Base-by-base conservation (phyloP, 2,113 vertebrate genomes). In the Holacanthus passer region DNA sequence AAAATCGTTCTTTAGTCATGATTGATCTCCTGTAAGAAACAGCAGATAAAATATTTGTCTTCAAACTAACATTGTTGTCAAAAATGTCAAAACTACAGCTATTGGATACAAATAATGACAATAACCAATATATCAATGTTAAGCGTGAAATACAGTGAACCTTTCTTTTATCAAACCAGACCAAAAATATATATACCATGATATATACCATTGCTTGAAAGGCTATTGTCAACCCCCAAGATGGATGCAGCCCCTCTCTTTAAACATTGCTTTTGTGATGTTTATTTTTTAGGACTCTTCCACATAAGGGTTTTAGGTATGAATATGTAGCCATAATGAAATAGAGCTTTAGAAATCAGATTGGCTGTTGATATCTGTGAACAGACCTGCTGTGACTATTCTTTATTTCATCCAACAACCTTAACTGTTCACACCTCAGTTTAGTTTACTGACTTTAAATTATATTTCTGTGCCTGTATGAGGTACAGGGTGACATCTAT, bases 401-500 rank as follows among this genome's bases (percentile, higher is more conserved):
- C 12, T 71, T 56, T 29, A 35, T n/a, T 62, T 50, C 35, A n/a
- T 47, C 31, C 50, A 67, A 58, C 64, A 63, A 37, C 64, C 41
- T 20, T 52, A 41, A 83, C 45, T 52, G 39, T 3, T 55, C 35
- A 70, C 37, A 41, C 22, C 56, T 84, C 59, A 20, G 55, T 29
- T 27, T 37, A 48, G 68, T 52, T 68, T 68, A 10, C 67, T 55
- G 45, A 11, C 47, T 56, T 77, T 41, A 56, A n/a, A 65, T 74
- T 12, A 29, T 65, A 32, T 35, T 67, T n/a, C 27, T n/a, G 47
- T 43, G 56, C 59, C 52, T 63, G 52, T 48, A 45, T 35, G 47
- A 16, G 29, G 31, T 20, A 29, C 16, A 1, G 32, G 63, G 35
- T 63, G 62, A 77, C 74, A 55, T 60, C 31, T 65, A 62, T 70